Evolutionary conservation across 2,797 vertebrate species (phyloP), one percentile per base, ranked within the genome.

Genomic region (Moxostoma hubbsi): DNA sequence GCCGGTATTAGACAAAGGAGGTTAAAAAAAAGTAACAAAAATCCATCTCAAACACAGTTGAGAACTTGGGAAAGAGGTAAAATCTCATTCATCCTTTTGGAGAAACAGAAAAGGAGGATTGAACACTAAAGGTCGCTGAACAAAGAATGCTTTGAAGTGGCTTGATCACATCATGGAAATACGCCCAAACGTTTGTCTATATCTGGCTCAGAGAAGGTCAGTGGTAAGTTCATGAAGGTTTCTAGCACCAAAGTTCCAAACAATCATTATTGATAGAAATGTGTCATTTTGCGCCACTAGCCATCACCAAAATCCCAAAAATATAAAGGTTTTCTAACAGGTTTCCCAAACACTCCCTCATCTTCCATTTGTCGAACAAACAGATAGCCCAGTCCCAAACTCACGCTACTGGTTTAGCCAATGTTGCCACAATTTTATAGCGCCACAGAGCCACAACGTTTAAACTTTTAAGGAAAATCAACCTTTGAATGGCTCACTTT

Each of bases 81-180:
- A 92, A 90, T 86, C 87, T 87, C 87, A 90, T 82, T 87, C 77
- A 85, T 83, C 84, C 75, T 85, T 18, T 53, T 68, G 73, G 67
- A 87, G 80, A 79, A 82, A 88, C 5, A 16, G 4, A 84, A 87
- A 84, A 83, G 64, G 36, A 87, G 36, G 83, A 80, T 86, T 81
- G 49, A 85, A 72, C 90, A 92, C 91, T 86, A 90, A 90, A 89
- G 85, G 89, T 88, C 86, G 86, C 75, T 87, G 90, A 93, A 92
- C 90, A 93, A 94, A 93, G 92, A 94, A 93, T 92, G 91, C 91
- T 93, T 94, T 94, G 89, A 93, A 93, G 90, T 87, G 81, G 87
- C 85, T 53, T 84, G 89, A 87, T 91, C 91, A 88, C 90, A 90
- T 92, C 91, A 92, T 86, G 82, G 90, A 88, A 91, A 89, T 86